Conservation (phyloP, 2,113 vertebrate genomes). For the Sorex fumeus region DNA sequence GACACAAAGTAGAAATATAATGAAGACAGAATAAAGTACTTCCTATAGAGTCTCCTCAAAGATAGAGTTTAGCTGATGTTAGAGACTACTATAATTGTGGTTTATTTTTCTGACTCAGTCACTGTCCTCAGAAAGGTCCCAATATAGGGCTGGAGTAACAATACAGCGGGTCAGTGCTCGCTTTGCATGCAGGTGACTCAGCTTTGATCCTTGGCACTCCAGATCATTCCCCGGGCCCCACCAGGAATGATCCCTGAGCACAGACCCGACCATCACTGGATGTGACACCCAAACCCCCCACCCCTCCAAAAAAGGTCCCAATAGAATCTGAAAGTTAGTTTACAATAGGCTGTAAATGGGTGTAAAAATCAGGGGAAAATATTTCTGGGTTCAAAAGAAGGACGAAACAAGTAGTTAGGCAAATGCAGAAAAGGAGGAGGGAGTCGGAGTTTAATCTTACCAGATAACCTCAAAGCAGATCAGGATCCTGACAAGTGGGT, state of each 20-base stretch:
- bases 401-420: background rate
- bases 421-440: slow-evolving; percentile 24
- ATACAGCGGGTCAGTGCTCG: too few relatives aligned
- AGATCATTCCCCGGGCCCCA: too few relatives aligned
- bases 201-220: too few relatives aligned
- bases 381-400: slow-evolving; percentile 5
- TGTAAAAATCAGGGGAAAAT: background rate
- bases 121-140: background rate
- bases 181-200: too few relatives aligned
- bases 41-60: slow-evolving; percentile 11
- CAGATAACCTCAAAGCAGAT: slow-evolving; percentile 29
- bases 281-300: too few relatives aligned
- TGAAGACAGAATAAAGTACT: slow-evolving; percentile 10
- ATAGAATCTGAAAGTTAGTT: background rate
- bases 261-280: too few relatives aligned
- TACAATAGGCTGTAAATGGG: background rate
- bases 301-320: too few relatives aligned
- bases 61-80: background rate
- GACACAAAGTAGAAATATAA: background rate
- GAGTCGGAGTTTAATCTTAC: background rate
- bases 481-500: slow-evolving; percentile 13
- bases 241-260: too few relatives aligned
- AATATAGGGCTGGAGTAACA: background rate
- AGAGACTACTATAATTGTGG: background rate
- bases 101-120: background rate